Conservation (phyloP, 1,140 invertebrate species). For the Drosophila lacertosa region DNA sequence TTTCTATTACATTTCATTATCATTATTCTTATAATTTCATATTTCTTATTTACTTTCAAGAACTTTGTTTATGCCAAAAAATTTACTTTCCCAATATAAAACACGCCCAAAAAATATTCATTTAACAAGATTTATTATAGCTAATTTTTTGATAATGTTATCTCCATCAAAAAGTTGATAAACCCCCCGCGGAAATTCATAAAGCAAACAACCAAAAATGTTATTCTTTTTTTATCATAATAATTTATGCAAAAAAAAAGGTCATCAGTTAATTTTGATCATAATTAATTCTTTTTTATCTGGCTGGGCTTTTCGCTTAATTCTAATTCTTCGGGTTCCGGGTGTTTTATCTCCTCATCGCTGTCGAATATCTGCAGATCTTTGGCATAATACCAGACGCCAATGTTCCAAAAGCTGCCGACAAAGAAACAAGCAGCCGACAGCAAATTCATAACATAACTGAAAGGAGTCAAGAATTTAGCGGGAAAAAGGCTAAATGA, state of each 20-base stretch:
- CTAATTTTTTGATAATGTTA: neutral
- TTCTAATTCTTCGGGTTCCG: constrained; percentile 3
- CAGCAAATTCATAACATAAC: constrained; percentile 86
- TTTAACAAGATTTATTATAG: neutral
- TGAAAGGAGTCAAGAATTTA: constrained; percentile 21
- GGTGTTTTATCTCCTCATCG: constrained; percentile 81
- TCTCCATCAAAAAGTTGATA: neutral
- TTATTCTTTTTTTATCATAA: constrained; percentile 4
- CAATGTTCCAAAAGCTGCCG: constrained; percentile 87
- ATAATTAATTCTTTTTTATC: constrained; percentile 5
- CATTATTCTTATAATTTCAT: no score
- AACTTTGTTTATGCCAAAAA: no score
- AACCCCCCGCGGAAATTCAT: neutral
- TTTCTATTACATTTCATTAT: no score
- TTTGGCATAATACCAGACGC: constrained; percentile 88
- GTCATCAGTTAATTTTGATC: neutral
- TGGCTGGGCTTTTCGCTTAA: constrained; percentile 6
- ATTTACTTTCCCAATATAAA: no score
- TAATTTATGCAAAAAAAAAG: no score
- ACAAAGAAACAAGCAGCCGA: constrained; percentile 86
- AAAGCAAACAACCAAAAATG: neutral
- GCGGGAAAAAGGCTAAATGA: no score
- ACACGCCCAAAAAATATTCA: neutral
- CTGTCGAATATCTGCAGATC: constrained; percentile 88
- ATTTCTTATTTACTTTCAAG: no score